Conservation (phyloP, 2,113 vertebrate species). For the Cheirogaleus medius region DNA sequence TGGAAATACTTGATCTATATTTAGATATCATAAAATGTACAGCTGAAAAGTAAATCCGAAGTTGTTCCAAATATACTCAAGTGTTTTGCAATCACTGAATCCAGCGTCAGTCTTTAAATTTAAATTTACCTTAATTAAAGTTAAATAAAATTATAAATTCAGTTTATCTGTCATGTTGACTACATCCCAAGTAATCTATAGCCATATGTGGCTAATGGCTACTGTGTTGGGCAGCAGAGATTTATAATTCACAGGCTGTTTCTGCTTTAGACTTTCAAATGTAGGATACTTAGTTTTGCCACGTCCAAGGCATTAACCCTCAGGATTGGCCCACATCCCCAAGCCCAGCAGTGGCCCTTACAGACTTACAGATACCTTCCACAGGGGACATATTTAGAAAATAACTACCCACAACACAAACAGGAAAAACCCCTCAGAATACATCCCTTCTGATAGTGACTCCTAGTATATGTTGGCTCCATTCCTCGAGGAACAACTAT, state of each 20-base stretch:
- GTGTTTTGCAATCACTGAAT: background rate
- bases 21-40: background rate
- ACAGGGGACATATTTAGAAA: background rate
- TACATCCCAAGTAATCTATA: background rate
- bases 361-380: background rate
- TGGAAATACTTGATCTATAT: background rate
- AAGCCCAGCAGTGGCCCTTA: background rate
- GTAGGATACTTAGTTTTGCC: background rate
- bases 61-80: background rate
- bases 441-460: too few species aligned
- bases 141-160: background rate
- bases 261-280: background rate
- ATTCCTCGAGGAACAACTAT: background rate
- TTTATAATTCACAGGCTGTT: background rate
- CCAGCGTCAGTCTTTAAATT: background rate
- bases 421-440: background rate
- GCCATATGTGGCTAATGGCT: background rate
- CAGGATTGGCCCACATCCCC: background rate
- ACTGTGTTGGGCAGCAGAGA: rapidly evolving
- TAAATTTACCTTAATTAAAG: background rate
- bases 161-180: background rate
- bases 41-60: background rate
- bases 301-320: background rate
- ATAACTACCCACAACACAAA: background rate
- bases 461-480: background rate